Conservation (phyloP, 2,797 vertebrate genomes). For the Columba guinea region DNA sequence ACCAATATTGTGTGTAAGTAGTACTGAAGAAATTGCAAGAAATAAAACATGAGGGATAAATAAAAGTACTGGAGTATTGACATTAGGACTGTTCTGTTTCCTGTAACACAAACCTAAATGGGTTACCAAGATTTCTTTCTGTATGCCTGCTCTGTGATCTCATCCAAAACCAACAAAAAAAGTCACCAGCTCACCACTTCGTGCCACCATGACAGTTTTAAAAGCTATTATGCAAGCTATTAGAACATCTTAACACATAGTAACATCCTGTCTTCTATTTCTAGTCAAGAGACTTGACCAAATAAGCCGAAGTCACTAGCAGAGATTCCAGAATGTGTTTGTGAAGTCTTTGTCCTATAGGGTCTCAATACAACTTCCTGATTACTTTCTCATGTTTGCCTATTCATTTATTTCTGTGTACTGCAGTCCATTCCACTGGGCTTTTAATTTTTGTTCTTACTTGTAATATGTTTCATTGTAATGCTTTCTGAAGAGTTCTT, state of each 20-base stretch:
- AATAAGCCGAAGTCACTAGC: background rate
- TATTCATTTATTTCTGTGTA: background rate
- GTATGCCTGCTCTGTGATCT: background rate
- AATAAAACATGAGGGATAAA: background rate
- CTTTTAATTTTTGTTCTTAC: background rate
- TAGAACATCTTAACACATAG: background rate
- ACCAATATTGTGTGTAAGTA: background rate
- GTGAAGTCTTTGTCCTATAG: background rate
- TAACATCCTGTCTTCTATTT: background rate
- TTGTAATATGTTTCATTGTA: background rate
- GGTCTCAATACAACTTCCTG: background rate
- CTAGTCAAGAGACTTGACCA: background rate
- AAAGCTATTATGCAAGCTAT: background rate
- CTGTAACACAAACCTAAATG: background rate
- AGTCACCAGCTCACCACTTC: background rate
- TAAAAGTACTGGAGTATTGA: background rate
- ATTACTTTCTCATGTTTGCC: background rate
- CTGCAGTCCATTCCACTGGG: background rate
- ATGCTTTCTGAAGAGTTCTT: background rate
- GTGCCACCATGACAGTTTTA: background rate
- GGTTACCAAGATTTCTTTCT: background rate
- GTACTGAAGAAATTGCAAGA: background rate
- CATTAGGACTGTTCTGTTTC: background rate
- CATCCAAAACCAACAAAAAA: background rate
- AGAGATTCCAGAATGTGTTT: background rate